Evolutionary conservation across 2,888 invertebrate species (phyloP).

Genomic region (Platycnemis pennipes): DNA sequence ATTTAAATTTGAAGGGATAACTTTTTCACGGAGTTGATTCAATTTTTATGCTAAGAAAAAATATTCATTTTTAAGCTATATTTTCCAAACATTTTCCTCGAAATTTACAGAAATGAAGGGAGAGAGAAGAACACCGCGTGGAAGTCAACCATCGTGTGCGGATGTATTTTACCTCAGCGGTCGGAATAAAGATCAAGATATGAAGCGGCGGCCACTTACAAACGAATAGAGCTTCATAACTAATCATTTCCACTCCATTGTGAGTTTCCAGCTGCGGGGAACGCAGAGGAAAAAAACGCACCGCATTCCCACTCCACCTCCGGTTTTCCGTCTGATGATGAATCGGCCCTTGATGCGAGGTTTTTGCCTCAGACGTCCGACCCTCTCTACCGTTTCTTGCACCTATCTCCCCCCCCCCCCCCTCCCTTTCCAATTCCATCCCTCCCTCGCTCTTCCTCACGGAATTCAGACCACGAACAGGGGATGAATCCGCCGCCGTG

Average conservation of each 20-base stretch:
- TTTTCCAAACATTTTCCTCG: too few species aligned
- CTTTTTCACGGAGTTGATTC: too few species aligned
- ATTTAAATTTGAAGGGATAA: too few species aligned
- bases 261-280: background rate
- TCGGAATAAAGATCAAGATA: background rate
- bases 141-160: background rate
- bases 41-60: too few species aligned
- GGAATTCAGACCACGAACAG: background rate
- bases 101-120: too few species aligned
- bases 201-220: background rate
- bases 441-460: background rate
- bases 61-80: too few species aligned
- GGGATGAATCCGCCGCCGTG: background rate
- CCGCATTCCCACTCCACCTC: background rate
- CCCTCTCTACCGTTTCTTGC: background rate
- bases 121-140: too few species aligned
- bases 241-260: conserved; percentile 31
- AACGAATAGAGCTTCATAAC: background rate
- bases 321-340: background rate
- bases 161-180: background rate
- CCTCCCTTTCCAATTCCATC: background rate
- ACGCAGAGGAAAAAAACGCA: background rate
- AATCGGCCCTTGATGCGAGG: conserved; percentile 13
- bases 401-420: background rate
- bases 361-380: background rate